Conservation (phyloP, 2,888 invertebrate genomes). For the Matsumyia berberina region DNA sequence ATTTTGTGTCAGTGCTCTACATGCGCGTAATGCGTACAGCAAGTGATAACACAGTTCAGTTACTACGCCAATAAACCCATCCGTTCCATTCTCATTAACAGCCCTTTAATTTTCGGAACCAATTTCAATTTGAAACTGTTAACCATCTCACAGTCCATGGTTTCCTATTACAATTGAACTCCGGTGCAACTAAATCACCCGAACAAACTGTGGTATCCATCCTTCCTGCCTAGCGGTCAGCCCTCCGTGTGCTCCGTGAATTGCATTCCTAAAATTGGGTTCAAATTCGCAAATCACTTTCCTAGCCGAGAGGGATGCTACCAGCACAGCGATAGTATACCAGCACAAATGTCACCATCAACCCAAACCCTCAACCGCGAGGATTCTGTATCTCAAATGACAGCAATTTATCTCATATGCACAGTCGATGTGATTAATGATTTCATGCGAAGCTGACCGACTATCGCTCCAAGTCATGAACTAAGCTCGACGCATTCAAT, state of each 20-base stretch:
- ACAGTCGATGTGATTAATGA: slow-evolving; percentile 54
- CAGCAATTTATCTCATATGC: slow-evolving; percentile 48
- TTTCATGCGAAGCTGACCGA: slow-evolving; percentile 19
- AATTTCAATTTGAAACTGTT: slow-evolving; percentile 15
- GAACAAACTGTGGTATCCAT: slow-evolving; percentile 18
- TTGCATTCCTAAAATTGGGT: slow-evolving; percentile 32
- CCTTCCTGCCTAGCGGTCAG: slow-evolving; percentile 18
- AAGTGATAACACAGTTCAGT: no score
- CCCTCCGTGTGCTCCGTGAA: slow-evolving; percentile 13
- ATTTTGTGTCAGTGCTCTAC: no score
- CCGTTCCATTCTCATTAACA: background rate
- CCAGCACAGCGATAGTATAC: background rate
- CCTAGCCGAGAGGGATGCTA: slow-evolving; percentile 1
- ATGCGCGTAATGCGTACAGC: no score
- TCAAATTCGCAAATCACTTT: slow-evolving; percentile 60
- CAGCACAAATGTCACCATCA: slow-evolving; percentile 6
- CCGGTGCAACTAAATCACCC: slow-evolving; percentile 30
- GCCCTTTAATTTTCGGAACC: slow-evolving; percentile 7
- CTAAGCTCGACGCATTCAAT: slow-evolving; percentile 25
- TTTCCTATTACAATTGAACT: background rate
- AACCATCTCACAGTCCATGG: background rate
- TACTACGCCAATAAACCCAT: no score
- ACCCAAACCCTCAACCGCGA: slow-evolving; percentile 23
- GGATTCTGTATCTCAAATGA: slow-evolving; percentile 52
- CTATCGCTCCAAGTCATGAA: slow-evolving; percentile 50